Evolutionary conservation across 1,140 invertebrate species (phyloP).

Genomic region (Philotrypesis tridentata): DNA sequence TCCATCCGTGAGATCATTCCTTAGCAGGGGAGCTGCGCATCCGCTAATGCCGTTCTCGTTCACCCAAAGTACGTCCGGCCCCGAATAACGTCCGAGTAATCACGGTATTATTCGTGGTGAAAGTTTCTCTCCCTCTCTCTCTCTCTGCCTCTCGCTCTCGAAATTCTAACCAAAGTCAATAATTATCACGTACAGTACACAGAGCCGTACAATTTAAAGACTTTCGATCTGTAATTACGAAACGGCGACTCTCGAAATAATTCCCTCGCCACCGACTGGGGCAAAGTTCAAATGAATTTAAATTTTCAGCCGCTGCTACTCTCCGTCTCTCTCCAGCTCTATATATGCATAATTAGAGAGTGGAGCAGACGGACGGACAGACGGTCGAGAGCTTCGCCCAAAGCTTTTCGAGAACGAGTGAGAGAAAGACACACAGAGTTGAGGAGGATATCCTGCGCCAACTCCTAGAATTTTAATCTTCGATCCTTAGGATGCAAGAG

Average conservation of each 20-base stretch:
- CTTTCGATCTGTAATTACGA: slow-evolving; percentile 12
- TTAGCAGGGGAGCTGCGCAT: neutral
- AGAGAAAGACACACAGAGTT: neutral
- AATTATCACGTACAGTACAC: neutral
- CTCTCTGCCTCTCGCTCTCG: too few species aligned
- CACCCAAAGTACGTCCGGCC: neutral
- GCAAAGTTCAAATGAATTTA: slow-evolving; percentile 38
- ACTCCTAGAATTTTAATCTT: slow-evolving; percentile 55
- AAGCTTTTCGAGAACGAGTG: neutral
- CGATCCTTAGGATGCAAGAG: slow-evolving; percentile 27
- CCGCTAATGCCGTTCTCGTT: neutral
- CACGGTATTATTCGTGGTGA: neutral
- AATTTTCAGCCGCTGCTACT: slow-evolving; percentile 23
- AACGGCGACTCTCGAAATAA: slow-evolving; percentile 21
- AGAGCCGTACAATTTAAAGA: slow-evolving; percentile 10
- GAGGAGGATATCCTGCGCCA: neutral
- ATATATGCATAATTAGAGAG: slow-evolving; percentile 27
- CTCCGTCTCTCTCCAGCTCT: neutral
- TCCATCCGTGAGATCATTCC: neutral
- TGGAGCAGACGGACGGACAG: neutral
- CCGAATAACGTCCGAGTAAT: neutral
- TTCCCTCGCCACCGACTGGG: neutral
- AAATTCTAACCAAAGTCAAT: neutral
- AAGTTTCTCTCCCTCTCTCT: too few species aligned
- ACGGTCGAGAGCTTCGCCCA: neutral